Evolutionary conservation across 1,140 invertebrate genomes (phyloP), one percentile per base, ranked within the genome.

Genomic region (Polypedilum pembai): DNA sequence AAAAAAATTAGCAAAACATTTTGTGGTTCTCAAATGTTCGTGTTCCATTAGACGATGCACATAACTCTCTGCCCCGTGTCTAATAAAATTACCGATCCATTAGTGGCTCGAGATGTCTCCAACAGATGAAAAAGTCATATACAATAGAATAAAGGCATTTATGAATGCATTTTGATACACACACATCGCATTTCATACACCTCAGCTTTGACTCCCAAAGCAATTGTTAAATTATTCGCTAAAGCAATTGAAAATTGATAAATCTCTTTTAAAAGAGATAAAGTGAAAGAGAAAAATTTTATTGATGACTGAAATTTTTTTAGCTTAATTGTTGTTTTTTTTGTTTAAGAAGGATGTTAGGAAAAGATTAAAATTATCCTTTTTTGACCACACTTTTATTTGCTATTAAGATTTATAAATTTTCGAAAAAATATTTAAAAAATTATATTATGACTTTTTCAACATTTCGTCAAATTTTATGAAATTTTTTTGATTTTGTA

Each of bases 191-290:
- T n/a, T 56, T 12, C 45, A 56, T 56, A 56, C 10, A 33, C 24
- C 24, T 33, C 24, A 33, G 24, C 5, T 33, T 33, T 33, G 24
- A 3, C 24, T 69, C 65, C 65, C 65, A 69, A 20, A 69, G 18
- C 65, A 69, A 69, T 69, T 69, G 65, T 69, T 18, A 69, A 69
- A 69, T 69, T 69, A 69, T 8, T 56, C 45, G 45, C 45, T 56
- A n/a, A 56, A 56, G 45, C 45, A 56, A 56, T 56, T 15, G 10
- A 56, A 45, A 33, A 33, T 33, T 33, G 24, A 33, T 33, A 33
- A 33, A 33, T 5, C 24, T 33, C 24, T 33, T 33, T 33, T 33
- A 5, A 33, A 33, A 33, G 24, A 33, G 24, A 3, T 33, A 1
- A 33, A 33, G 24, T 3, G 24, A 33, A 33, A 33, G 24, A 33